Conservation (phyloP, 2,888 invertebrate genomes). For the Peribatodes rhomboidaria region DNA sequence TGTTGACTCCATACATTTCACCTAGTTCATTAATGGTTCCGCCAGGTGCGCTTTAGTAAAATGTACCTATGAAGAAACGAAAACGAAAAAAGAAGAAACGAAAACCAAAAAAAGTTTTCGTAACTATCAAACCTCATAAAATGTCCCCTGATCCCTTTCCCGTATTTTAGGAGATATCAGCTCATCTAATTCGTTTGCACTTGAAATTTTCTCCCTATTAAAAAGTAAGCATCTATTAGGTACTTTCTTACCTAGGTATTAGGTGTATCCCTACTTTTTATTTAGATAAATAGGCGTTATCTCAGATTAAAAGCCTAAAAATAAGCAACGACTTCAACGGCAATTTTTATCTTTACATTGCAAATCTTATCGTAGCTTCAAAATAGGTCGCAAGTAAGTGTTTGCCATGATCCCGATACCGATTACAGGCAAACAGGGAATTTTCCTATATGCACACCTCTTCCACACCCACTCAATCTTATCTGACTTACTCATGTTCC, state of each 20-base stretch:
- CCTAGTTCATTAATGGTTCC: no score
- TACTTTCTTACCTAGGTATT: background rate
- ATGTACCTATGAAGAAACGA: no score
- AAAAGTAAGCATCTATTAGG: no score
- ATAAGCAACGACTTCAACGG: constrained; percentile 9
- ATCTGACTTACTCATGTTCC: constrained; percentile 13
- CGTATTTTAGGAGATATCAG: no score
- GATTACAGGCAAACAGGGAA: constrained; percentile 31
- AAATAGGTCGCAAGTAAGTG: constrained; percentile 43
- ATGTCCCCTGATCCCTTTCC: no score
- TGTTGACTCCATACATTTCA: no score
- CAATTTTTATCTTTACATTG: constrained; percentile 25
- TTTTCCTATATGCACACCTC: constrained; percentile 39
- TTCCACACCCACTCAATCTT: constrained; percentile 26
- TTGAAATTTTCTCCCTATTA: no score
- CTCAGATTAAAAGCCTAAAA: constrained; percentile 16
- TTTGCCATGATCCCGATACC: constrained; percentile 33
- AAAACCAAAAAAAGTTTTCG: no score
- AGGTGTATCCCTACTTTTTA: background rate
- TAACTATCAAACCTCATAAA: no score
- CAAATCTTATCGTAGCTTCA: constrained; percentile 39
- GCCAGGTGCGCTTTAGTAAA: no score
- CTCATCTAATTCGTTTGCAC: no score
- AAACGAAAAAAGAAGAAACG: no score
- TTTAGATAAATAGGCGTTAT: background rate